Conservation (phyloP, 2,888 invertebrate species). For the Scaptomyza parva region DNA sequence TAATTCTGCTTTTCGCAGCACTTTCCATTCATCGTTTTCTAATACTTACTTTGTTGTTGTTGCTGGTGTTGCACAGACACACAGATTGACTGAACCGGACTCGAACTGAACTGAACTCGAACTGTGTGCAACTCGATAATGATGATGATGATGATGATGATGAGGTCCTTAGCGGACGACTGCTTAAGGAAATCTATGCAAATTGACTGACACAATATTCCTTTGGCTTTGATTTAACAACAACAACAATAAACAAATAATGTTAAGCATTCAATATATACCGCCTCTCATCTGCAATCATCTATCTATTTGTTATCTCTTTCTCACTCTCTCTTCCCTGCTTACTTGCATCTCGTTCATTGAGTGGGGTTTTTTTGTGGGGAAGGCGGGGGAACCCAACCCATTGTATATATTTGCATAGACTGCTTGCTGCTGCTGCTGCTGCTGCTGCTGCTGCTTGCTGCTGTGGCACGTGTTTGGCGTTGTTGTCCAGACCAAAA, state of each 20-base stretch:
- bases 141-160: too few species aligned
- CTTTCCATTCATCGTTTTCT: background rate
- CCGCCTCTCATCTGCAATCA: constrained; percentile 10
- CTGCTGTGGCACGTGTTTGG: constrained; percentile 18
- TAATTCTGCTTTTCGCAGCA: too few species aligned
- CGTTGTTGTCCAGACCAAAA: constrained; percentile 7
- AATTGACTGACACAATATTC: constrained; percentile 49
- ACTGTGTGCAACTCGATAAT: background rate
- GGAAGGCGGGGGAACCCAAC: background rate
- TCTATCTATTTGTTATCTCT: background rate
- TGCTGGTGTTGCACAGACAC: too few species aligned
- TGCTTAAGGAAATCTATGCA: constrained; percentile 54
- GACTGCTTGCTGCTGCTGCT: too few species aligned
- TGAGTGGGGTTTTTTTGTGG: constrained; percentile 9
- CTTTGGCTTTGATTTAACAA: constrained; percentile 49
- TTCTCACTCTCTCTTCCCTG: background rate
- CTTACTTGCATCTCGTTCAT: constrained; percentile 2
- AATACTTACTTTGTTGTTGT: background rate
- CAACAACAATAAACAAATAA: constrained; percentile 8
- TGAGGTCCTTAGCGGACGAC: constrained; percentile 29
- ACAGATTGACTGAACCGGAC: background rate
- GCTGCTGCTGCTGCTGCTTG: too few species aligned
- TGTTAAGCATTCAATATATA: constrained; percentile 14
- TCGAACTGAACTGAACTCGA: too few species aligned
- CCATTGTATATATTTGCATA: constrained; percentile 27